These are phyloP conservation scores for Distichodus sexfasciatus DNA, from an alignment of 2,797 vertebrate species.

Conservation along the genomic window DNA sequence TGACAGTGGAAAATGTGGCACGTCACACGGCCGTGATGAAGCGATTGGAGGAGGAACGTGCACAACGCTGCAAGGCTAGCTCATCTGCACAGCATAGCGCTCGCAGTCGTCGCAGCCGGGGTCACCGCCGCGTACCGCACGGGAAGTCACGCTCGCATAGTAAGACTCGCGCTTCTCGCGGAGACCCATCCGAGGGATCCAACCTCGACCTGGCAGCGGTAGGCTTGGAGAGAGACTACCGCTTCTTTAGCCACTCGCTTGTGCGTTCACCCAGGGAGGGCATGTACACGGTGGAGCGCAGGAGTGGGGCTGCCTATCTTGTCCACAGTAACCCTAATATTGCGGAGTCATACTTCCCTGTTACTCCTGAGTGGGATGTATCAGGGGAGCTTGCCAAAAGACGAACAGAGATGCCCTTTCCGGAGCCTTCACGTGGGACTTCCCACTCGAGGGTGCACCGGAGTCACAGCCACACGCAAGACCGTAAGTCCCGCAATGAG, in stretches of 20 bases:
- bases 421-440: conserved; percentile 94
- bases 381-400: conserved; percentile 96
- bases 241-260: conserved; percentile 91
- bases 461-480: conserved; percentile 99
- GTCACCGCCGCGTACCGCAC: conserved; percentile 88
- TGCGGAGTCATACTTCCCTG: conserved; percentile 93
- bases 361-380: conserved; percentile 98
- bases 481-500: conserved; percentile 95
- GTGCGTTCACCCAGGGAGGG: conserved; percentile 92
- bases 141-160: conserved; percentile 97
- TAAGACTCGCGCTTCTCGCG: conserved; percentile 91
- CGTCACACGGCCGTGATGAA: conserved; percentile 99
- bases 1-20: conserved; percentile 98
- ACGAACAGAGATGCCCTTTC: conserved; percentile 98
- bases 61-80: conserved; percentile 89
- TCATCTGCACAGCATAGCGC: conserved; percentile 94
- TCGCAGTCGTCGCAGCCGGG: conserved; percentile 90
- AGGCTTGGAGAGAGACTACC: conserved; percentile 87
- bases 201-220: conserved; percentile 85
- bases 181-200: conserved; percentile 92
- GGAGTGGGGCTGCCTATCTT: conserved; percentile 83
- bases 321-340: conserved; percentile 93
- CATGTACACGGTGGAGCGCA: conserved; percentile 93
- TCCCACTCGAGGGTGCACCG: conserved; percentile 96
- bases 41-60: conserved; percentile 95